phyloP scores from a whole-genome alignment of 2,888 invertebrate genomes.

The Vanessa cardui region DNA sequence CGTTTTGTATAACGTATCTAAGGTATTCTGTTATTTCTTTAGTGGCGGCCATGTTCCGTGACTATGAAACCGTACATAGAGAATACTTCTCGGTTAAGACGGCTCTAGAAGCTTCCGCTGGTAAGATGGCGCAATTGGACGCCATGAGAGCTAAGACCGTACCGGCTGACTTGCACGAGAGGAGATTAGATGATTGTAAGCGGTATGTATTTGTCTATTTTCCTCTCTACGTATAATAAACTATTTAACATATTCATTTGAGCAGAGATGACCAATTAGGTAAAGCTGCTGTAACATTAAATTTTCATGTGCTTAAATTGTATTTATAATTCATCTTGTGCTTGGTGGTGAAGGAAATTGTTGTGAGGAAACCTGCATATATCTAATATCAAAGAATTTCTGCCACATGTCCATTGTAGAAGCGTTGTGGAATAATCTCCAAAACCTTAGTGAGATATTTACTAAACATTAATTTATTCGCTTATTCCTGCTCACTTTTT shows the following conservation, averaged over 20 bases:
- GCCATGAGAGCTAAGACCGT: conserved; percentile 81
- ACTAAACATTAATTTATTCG: no score
- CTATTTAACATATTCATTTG: background rate
- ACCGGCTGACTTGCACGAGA: conserved; percentile 85
- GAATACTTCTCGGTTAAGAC: conserved; percentile 83
- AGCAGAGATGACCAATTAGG: no score
- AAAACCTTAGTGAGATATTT: no score
- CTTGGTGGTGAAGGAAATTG: no score
- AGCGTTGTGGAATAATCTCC: no score
- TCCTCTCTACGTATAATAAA: background rate
- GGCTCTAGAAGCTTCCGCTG: conserved; percentile 83
- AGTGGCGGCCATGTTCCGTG: conserved; percentile 85
- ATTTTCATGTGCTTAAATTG: no score
- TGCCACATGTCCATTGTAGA: no score
- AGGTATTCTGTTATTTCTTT: conserved; percentile 20
- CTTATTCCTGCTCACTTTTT: background rate
- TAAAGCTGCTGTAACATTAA: no score
- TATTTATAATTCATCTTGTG: no score
- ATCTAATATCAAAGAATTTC: no score
- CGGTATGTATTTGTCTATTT: conserved; percentile 62
- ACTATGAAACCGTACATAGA: conserved; percentile 85
- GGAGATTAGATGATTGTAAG: conserved; percentile 89
- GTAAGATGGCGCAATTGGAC: conserved; percentile 81
- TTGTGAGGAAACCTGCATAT: no score
- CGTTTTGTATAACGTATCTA: no score